A percentile compares a stretch with the other conserved stretches of the same genome.
These are phyloP conservation scores for Lophura nycthemera DNA, from an alignment of 2,113 vertebrate genomes.

Conservation along the genomic window DNA sequence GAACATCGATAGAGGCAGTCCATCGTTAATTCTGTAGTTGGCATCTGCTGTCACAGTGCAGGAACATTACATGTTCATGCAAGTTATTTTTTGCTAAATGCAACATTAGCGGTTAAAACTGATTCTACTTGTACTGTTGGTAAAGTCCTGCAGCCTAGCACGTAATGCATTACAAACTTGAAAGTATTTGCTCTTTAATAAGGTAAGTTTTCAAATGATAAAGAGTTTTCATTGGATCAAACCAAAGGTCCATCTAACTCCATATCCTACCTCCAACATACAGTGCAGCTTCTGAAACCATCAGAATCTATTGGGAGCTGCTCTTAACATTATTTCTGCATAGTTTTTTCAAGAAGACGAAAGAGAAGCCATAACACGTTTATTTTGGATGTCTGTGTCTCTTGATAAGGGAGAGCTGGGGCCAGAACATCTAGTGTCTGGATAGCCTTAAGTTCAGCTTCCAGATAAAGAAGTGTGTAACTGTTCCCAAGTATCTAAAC, in stretches of 20 bases:
- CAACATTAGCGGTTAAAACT: background rate
- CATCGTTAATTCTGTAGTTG: background rate
- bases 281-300: background rate
- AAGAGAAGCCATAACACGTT: background rate
- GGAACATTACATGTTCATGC: background rate
- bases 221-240: background rate
- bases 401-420: background rate
- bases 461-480: background rate
- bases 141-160: background rate
- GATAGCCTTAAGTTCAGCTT: conserved; percentile 9
- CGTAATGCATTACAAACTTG: background rate
- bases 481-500: background rate
- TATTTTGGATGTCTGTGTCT: background rate
- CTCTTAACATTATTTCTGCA: background rate
- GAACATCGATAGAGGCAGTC: background rate
- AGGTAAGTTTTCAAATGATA: background rate
- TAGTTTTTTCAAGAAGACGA: background rate
- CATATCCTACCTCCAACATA: background rate
- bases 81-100: background rate
- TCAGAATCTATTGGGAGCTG: background rate
- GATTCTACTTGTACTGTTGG: background rate
- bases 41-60: background rate
- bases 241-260: background rate
- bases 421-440: background rate
- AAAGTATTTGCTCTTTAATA: background rate